Evolutionary conservation across 2,797 vertebrate species (phyloP), one percentile per base, ranked within the genome.

Genomic region (Todus mexicanus): DNA sequence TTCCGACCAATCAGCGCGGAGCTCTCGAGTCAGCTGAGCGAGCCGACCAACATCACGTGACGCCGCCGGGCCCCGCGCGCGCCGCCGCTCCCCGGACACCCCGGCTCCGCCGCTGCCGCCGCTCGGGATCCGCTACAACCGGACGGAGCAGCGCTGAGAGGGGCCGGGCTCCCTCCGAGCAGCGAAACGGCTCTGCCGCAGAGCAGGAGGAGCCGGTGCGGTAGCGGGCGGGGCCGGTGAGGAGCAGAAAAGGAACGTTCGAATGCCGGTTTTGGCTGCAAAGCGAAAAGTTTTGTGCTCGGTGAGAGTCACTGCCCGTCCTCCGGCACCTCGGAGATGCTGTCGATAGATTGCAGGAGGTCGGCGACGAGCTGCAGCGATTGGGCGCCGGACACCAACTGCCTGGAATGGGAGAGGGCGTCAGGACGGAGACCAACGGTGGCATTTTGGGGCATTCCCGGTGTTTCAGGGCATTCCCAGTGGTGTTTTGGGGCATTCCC

Each of bases 271-370:
- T 72, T 48, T 47, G 8, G 1, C 17, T 22, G 1, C 5, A 43
- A 68, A 59, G 40, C 51, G n/a, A n/a, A 7, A 43, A 90, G 88
- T 38, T n/a, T 60, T 38, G 16, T 0, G 1, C 20, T 22, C 2
- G 3, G 5, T 10, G 12, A 1, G 45, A 64, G 48, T 87, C 84
- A 97, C 6, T 64, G 89, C 15, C 81, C 85, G 0, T 91, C 93
- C 11, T 95, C 77, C 2, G 96, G 70, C 48, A 96, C 33, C 57
- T 97, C 97, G 1, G 97, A 95, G 33, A 99, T 97, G 66, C 97
- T 98, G 92, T 98, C 98, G 26, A 98, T 98, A 33, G 98, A 98
- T 54, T 94, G 95, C 7, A 99, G 97, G 38, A 98, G 97, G 33
- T 98, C 97, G 4, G 98, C 98, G 0, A 98, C 98, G 11, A 98